phyloP scores from a whole-genome alignment of 2,113 vertebrate genomes.

The Tragelaphus scriptus region DNA sequence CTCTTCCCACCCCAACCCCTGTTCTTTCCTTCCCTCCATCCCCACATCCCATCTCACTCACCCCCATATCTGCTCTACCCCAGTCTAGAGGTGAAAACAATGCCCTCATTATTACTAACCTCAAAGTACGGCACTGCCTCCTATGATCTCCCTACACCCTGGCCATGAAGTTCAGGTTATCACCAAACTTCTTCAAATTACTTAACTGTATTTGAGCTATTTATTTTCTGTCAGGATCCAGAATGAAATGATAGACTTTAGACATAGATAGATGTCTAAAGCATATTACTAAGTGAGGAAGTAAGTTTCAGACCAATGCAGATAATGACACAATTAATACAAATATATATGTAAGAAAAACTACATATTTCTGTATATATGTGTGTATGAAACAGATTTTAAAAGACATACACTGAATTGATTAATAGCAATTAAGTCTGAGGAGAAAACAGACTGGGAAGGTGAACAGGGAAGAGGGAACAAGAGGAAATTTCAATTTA shows the following conservation, averaged over 20 bases:
- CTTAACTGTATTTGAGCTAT: background rate
- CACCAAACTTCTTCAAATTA: background rate
- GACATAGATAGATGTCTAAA: background rate
- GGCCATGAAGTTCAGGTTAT: background rate
- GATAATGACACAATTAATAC: background rate
- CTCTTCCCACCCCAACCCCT: background rate
- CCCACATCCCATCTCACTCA: background rate
- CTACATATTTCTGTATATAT: background rate
- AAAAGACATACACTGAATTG: background rate
- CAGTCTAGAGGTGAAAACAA: background rate
- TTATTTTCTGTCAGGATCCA: background rate
- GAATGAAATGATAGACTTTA: background rate
- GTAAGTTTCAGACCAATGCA: background rate
- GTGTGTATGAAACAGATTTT: background rate
- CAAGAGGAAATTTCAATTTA: background rate
- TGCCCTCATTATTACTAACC: background rate
- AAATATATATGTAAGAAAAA: background rate
- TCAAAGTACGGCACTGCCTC: background rate
- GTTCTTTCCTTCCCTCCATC: background rate
- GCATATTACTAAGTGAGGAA: background rate
- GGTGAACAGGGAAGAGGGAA: background rate
- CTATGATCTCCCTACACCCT: background rate
- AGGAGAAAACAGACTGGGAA: background rate
- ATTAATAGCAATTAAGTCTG: background rate
- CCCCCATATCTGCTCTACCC: background rate